A percentile compares a stretch with the other conserved stretches of the same genome.
These are phyloP conservation scores for Panagrolaimus sp. DNA, from an alignment of 1,140 invertebrate genomes.

Conservation along the genomic window DNA sequence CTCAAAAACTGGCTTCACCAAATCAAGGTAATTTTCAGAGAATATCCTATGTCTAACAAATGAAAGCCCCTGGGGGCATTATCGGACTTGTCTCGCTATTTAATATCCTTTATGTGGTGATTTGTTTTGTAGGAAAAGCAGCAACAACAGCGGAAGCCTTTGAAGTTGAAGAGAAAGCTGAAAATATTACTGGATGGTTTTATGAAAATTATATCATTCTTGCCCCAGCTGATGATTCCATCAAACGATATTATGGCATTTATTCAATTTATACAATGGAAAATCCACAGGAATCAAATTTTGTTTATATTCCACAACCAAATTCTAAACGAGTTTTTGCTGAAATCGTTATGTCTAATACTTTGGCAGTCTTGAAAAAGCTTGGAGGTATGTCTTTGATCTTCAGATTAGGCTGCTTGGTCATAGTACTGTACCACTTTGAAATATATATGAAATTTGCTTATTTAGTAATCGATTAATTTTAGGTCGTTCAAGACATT, in stretches of 20 bases:
- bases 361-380: neutral
- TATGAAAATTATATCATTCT: slow-evolving; percentile 28
- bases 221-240: slow-evolving; percentile 28
- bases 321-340: neutral
- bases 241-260: slow-evolving; percentile 28
- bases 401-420: neutral
- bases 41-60: too few relatives aligned
- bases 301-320: neutral
- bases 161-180: slow-evolving; percentile 18
- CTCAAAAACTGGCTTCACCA: too few relatives aligned
- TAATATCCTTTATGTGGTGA: too few relatives aligned
- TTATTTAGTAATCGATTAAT: slow-evolving; percentile 17
- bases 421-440: neutral
- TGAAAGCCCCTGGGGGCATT: too few relatives aligned
- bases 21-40: too few relatives aligned
- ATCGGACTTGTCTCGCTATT: too few relatives aligned
- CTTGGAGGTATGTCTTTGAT: neutral
- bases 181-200: slow-evolving; percentile 32
- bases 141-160: too few relatives aligned
- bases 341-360: slow-evolving; percentile 8
- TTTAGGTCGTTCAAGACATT: slow-evolving; percentile 32
- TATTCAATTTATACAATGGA: slow-evolving; percentile 23
- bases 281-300: slow-evolving; percentile 1
- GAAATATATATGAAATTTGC: slow-evolving; percentile 6
- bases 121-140: too few relatives aligned